Base-by-base conservation (phyloP, 2,113 vertebrate species). In the Peromyscus leucopus region DNA sequence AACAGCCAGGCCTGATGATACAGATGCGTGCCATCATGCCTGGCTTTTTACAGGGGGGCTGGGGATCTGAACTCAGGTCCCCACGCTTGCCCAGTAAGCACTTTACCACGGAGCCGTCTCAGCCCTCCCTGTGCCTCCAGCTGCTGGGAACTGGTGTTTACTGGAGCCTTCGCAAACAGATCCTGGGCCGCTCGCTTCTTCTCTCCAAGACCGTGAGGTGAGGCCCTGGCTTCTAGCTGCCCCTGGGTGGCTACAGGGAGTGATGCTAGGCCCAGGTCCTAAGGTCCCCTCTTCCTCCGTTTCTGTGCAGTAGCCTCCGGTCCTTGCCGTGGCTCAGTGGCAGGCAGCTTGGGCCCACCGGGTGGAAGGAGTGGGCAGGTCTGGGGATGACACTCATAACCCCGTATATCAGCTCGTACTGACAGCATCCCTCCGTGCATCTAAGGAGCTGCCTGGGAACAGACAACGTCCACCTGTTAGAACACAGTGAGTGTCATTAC, bases 91-190 rank as follows among this genome's bases (percentile, higher is more conserved):
- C n/a, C 9, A 28, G 57, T 22, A 63, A 39, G 36, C 31, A 57
- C 4, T 36, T 5, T 12, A 57, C 48, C 82, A 63, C 7, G 10
- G n/a, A 84, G 57, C n/a, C 13, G 3, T 84, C 82, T 2, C 22
- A 1, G 80, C n/a, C 80, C 36, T n/a, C 10, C 97, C 96, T 97
- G 98, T 94, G 98, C 99, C 99, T 99, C 99, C 99, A 99, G 99
- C 99, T 98, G 99, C 98, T 94, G 98, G 98, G 99, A 99, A 99
- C 98, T 98, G 99, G 2, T 84, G 57, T 63, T 99, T 99, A 99
- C 99, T 98, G 98, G 98, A 98, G 98, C 98, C 98, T 98, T 99
- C 97, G 98, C 98, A 98, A 99, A 99, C 97, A 97, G 98, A 98
- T 99, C 98, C 98, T 98, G 97, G 98, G 3, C 55, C 61, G 98